These are phyloP conservation scores for Zingel zingel DNA, from an alignment of 2,113 vertebrate species.

Conservation along the genomic window DNA sequence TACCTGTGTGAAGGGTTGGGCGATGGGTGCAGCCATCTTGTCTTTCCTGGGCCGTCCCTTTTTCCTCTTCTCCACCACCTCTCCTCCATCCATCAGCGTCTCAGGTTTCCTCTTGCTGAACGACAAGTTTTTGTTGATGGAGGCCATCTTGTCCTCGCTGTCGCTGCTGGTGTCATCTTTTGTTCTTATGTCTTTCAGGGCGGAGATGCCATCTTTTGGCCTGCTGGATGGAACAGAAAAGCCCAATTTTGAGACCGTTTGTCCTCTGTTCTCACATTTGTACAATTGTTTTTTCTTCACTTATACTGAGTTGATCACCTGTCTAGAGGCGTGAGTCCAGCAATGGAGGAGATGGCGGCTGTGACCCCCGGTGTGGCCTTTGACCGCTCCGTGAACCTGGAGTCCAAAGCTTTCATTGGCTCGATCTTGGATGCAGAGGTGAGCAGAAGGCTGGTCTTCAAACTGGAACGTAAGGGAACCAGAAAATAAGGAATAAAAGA, in stretches of 20 bases:
- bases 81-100: conserved; percentile 86
- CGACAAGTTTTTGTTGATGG: conserved; percentile 88
- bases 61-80: conserved; percentile 94
- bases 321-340: conserved; percentile 87
- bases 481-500: background rate
- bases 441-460: conserved; percentile 86
- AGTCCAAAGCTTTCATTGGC: conserved; percentile 98
- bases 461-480: conserved; percentile 52
- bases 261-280: background rate
- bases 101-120: conserved; percentile 92
- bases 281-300: background rate
- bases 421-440: conserved; percentile 94
- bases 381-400: conserved; percentile 96
- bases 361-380: conserved; percentile 93
- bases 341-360: conserved; percentile 83
- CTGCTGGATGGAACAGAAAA: conserved; percentile 59
- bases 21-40: conserved; percentile 86
- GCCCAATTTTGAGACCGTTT: fast-evolving
- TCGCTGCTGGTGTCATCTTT: conserved; percentile 97
- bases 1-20: conserved; percentile 90
- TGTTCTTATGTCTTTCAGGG: conserved; percentile 86
- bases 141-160: conserved; percentile 93
- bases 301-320: conserved; percentile 80
- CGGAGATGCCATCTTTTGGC: conserved; percentile 86
- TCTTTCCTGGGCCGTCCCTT: conserved; percentile 97